Percentiles rank a stretch among this genome's conserved stretches.
Evolutionary conservation across 1,140 invertebrate species (phyloP).

Genomic region (Solenopsis fugax): DNA sequence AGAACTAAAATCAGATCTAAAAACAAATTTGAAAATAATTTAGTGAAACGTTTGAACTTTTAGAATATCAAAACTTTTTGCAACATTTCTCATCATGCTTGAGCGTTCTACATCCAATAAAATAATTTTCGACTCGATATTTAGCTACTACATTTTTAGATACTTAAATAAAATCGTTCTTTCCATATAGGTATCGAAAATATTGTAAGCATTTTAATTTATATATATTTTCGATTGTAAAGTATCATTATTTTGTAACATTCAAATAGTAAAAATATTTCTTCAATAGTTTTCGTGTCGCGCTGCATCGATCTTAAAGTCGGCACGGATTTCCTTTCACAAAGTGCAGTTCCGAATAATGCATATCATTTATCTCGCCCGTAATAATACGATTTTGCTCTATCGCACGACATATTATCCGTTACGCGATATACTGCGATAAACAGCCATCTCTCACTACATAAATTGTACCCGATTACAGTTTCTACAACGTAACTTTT

Average conservation of each 20-base stretch:
- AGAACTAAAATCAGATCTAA: too few species aligned
- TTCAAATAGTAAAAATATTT: slow-evolving; percentile 5
- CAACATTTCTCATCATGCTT: too few species aligned
- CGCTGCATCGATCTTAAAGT: not conserved
- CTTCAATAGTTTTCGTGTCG: not conserved
- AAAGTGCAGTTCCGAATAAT: slow-evolving; percentile 53
- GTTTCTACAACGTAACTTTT: slow-evolving; percentile 34
- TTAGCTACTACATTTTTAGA: too few species aligned
- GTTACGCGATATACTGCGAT: slow-evolving; percentile 38
- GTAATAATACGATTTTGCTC: slow-evolving; percentile 53
- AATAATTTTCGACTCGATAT: too few species aligned
- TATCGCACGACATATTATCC: slow-evolving; percentile 48
- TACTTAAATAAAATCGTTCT: too few species aligned
- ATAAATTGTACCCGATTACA: slow-evolving; percentile 50
- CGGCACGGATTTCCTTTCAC: slow-evolving; percentile 50
- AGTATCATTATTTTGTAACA: not conserved
- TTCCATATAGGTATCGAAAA: not conserved
- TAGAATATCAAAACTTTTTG: too few species aligned
- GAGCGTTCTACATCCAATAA: too few species aligned
- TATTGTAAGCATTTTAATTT: not conserved
- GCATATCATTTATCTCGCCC: slow-evolving; percentile 41
- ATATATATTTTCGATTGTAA: not conserved
- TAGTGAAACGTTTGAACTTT: too few species aligned
- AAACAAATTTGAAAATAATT: too few species aligned
- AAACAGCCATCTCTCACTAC: slow-evolving; percentile 53